Base-by-base conservation (phyloP, 2,888 invertebrate genomes). In the Sisyra nigra region DNA sequence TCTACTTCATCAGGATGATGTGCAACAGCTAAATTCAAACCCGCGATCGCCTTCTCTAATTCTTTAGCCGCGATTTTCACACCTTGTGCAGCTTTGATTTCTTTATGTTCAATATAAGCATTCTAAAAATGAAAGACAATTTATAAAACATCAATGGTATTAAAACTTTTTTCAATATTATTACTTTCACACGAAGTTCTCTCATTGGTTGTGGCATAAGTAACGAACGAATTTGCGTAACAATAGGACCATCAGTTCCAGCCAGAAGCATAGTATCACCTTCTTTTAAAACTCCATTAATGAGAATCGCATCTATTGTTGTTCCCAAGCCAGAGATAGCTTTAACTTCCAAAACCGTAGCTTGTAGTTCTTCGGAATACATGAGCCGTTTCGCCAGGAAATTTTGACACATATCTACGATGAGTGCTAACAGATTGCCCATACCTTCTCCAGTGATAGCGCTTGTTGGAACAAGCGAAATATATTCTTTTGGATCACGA, bases 1-100 rank as follows among this genome's bases (percentile, higher is more conserved):
- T 96, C 94, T 1, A 94, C 74, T 66, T 99, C 98, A 58, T 98
- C 97, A 0, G 87, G 81, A 55, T 88, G 84, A 51, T 89, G 76
- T 0, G 96, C 94, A 10, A 98, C 81, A 50, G 82, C 77, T 37
- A 98, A 62, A 60, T 97, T 96, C 17, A 98, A 72, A 9, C 96
- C 88, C 15, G 98, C 98, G 50, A 99, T 88, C 0, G 94, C 89
- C 58, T 97, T 96, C 59, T 99, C 98, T 52, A 99, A 66, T 59
- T 97, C 94, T 57, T 97, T 98, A 3, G 92, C 98, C 2, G 96
- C 88, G 47, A 99, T 87, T 69, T 99, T 99, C 3, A 98, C 92
- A 47, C 98, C 98, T 58, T 97, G 96, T 0, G 99, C 96, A 1
- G 92, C 99, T 52, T 80, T 73, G 1, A 99, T 80, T 66, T 91